Evolutionary conservation across 1,140 invertebrate species (phyloP).

Genomic region (Ips nitidus): DNA sequence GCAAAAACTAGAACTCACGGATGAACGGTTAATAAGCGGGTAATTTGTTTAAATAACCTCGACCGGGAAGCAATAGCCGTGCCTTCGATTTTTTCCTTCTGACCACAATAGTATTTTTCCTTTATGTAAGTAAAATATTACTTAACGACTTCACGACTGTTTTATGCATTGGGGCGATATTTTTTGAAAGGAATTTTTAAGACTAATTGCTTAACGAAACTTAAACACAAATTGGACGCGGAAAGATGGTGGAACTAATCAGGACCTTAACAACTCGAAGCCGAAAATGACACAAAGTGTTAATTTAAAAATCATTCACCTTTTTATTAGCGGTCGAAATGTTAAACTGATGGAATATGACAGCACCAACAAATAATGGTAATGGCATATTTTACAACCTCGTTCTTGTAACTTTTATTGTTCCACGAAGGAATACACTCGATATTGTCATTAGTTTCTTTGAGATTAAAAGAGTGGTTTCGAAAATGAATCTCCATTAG

Average conservation of each 20-base stretch:
- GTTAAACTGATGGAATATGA: constrained; percentile 10
- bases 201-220: too few relatives aligned
- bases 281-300: too few relatives aligned
- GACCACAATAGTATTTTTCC: neutral
- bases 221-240: too few relatives aligned
- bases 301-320: constrained; percentile 5
- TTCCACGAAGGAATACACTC: constrained; percentile 15
- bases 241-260: too few relatives aligned
- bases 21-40: neutral
- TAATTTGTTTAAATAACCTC: neutral
- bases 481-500: constrained; percentile 5
- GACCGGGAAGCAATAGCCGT: neutral
- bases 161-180: too few relatives aligned
- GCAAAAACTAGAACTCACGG: neutral
- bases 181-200: too few relatives aligned
- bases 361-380: constrained; percentile 5
- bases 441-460: constrained; percentile 18
- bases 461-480: neutral
- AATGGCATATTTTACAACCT: constrained; percentile 17
- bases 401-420: constrained; percentile 11
- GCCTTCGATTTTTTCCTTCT: neutral
- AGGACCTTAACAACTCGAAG: too few relatives aligned
- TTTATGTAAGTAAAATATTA: neutral
- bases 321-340: constrained; percentile 8
- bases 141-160: too few relatives aligned